Evolutionary conservation across 2,113 vertebrate species (phyloP), one percentile per base, ranked within the genome.

Genomic region (Peromyscus californicus): DNA sequence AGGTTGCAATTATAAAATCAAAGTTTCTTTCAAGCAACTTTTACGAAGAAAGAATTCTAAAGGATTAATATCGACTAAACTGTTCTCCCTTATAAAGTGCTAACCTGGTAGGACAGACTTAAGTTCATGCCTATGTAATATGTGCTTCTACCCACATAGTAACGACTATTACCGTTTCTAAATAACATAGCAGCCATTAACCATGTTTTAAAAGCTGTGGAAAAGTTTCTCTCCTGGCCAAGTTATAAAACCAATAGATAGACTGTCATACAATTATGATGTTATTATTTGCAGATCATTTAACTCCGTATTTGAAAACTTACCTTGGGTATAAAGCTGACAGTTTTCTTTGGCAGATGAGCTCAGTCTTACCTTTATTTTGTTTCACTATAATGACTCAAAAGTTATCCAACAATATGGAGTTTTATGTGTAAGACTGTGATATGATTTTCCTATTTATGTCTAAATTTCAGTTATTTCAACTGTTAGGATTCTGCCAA

Each of bases 291-390:
- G 67, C 36, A 82, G 36, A 61, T 89, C 33, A 86, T 86, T 86
- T 92, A 94, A 51, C 45, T 76, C 19, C 82, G 24, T 74, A 65
- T 86, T 33, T 94, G 21, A 85, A 94, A 95, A 15, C 31, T 88
- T 92, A 89, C 29, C 1, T 2, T 59, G 59, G 5, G 75, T 22
- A 54, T 29, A 94, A 75, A 94, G 57, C 21, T 48, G 45, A 67
- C 7, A 42, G 29, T 63, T n/a, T 76, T 85, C 22, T 65, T 61
- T 85, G 39, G n/a, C 26, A 84, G 24, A 31, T 45, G 26, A 65
- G 17, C 39, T 45, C 57, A 63, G 5, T 31, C 8, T 42, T 85
- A 31, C 17, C 82, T 17, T 45, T 31, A 85, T 65, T 63, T 65
- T 48, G 10, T 86, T 39, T 69, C 86, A 74, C 42, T 51, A 74